A percentile compares a stretch with the other conserved stretches of the same genome.
phyloP scores from a whole-genome alignment of 2,888 invertebrate species.

The Campoplex nolae region DNA sequence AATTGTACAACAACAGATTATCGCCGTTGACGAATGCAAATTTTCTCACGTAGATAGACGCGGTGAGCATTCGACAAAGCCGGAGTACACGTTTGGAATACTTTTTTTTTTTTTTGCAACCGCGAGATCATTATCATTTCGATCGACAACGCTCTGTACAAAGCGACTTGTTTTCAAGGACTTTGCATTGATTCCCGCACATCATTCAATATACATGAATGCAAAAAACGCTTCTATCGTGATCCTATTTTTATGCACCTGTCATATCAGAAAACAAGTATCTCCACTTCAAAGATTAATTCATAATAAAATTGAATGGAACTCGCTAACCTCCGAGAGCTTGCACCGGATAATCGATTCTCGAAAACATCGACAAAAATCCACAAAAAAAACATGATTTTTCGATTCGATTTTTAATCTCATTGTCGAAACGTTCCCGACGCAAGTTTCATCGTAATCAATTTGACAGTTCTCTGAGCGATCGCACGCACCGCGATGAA shows the following conservation, averaged over 20 bases:
- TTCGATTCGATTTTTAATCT: no score
- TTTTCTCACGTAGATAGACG: neutral
- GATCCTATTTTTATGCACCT: conserved; percentile 10
- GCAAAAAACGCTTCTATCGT: neutral
- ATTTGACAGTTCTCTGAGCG: no score
- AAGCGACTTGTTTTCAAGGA: neutral
- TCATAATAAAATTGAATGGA: neutral
- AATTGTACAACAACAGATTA: neutral
- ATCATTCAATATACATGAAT: neutral
- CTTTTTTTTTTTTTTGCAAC: conserved; percentile 39
- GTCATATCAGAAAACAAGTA: neutral
- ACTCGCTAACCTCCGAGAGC: no score
- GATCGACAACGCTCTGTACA: conserved; percentile 29
- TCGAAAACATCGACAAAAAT: no score
- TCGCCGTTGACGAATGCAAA: conserved; percentile 14
- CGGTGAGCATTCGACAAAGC: neutral
- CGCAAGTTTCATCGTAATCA: no score
- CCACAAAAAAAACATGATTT: no score
- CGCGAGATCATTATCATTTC: conserved; percentile 58
- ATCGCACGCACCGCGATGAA: no score
- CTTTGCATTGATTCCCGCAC: neutral
- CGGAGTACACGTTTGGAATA: conserved; percentile 12
- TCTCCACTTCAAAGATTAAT: neutral
- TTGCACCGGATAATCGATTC: no score
- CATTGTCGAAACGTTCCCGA: no score